Percentiles rank a stretch among this genome's conserved stretches.
Evolutionary conservation across 2,888 invertebrate genomes (phyloP).

Genomic region (Phyto melanocephala): DNA sequence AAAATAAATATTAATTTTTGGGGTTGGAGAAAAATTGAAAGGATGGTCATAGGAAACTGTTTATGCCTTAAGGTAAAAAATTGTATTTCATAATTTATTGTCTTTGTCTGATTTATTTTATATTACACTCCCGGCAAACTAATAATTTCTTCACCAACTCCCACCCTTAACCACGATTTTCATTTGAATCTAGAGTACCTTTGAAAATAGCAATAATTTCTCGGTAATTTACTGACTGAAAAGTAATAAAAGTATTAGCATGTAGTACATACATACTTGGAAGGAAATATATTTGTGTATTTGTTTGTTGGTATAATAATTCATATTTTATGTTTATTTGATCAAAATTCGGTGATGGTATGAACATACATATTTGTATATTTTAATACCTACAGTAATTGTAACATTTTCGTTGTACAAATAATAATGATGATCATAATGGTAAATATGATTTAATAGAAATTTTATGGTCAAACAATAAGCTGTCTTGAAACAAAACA

Average conservation of each 20-base stretch:
- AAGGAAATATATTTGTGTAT: neutral
- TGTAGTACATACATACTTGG: neutral
- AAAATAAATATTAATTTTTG: conserved; percentile 11
- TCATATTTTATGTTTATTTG: conserved; percentile 60
- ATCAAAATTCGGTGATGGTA: conserved; percentile 22
- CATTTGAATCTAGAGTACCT: neutral
- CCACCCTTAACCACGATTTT: neutral
- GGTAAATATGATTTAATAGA: conserved; percentile 9
- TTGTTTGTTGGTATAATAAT: conserved; percentile 13
- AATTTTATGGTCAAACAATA: conserved; percentile 56
- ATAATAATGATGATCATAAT: neutral
- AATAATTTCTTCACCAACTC: neutral
- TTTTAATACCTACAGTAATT: conserved; percentile 10
- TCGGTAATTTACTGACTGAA: conserved; percentile 23
- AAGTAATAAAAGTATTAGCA: neutral
- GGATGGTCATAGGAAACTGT: conserved; percentile 11
- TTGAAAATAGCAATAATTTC: conserved; percentile 28
- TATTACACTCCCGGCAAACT: conserved; percentile 23
- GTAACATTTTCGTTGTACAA: conserved; percentile 22
- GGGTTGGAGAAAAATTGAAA: neutral
- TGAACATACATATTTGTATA: conserved; percentile 5
- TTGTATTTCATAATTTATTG: conserved; percentile 54
- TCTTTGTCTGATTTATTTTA: conserved; percentile 48
- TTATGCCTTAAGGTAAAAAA: conserved; percentile 52
- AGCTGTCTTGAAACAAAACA: neutral